Evolutionary conservation across 2,888 invertebrate species (phyloP).

Genomic region (Orchesella flavescens): DNA sequence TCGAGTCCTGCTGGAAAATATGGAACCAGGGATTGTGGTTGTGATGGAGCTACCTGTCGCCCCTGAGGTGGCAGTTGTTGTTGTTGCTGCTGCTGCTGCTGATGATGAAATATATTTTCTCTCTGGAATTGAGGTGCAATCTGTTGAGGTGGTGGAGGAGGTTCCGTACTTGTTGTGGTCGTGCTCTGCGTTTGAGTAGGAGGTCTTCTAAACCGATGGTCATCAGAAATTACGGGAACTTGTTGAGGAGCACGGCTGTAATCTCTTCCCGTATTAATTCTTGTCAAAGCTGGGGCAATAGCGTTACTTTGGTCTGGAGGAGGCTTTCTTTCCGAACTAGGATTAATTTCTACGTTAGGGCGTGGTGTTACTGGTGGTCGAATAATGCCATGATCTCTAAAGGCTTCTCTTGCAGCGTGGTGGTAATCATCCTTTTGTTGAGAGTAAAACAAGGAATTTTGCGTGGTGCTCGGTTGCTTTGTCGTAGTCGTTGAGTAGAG

Average conservation of each 20-base stretch:
- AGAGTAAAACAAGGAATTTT: conserved; percentile 41
- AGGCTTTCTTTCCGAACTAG: conserved; percentile 71
- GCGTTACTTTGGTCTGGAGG: conserved; percentile 72
- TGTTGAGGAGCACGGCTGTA: conserved; percentile 16
- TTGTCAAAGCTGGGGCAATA: conserved; percentile 58
- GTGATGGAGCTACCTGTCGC: conserved; percentile 27
- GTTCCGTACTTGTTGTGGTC: not conserved
- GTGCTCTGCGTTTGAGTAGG: conserved; percentile 11
- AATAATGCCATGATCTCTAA: conserved; percentile 28
- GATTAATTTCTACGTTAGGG: conserved; percentile 70
- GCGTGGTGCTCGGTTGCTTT: conserved; percentile 26
- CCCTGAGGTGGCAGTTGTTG: conserved; percentile 27
- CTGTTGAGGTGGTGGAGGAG: conserved; percentile 6
- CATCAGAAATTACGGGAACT: conserved; percentile 8
- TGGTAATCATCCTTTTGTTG: conserved; percentile 38
- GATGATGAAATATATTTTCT: conserved; percentile 23
- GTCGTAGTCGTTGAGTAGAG: conserved; percentile 32
- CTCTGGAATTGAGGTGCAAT: conserved; percentile 25
- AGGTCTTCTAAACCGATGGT: conserved; percentile 32
- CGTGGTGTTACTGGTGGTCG: conserved; percentile 52
- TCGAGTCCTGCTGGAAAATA: conserved; percentile 52
- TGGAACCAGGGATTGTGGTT: conserved; percentile 23
- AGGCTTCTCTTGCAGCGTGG: not conserved
- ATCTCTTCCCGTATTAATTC: conserved; percentile 21
- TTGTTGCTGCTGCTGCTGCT: not conserved